A percentile compares a stretch with the other conserved stretches of the same genome.
Conservation (phyloP, 2,113 vertebrate genomes). For the Coturnix japonica region DNA sequence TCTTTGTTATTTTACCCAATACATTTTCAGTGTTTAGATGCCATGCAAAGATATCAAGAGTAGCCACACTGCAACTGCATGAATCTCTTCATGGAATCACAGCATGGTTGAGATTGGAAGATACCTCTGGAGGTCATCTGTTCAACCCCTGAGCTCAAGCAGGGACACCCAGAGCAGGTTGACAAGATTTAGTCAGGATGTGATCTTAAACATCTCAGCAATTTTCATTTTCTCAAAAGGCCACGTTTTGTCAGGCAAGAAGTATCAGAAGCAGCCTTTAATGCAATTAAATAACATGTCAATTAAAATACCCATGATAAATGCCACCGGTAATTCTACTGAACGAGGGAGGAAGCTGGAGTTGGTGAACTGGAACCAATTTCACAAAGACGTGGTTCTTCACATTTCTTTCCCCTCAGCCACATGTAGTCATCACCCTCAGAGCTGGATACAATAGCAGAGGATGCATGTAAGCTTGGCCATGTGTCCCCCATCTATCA, state of each 20-base stretch:
- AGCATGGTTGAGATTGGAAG: neutral
- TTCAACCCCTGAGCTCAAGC: neutral
- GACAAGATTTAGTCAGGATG: neutral
- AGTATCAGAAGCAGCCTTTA: neutral
- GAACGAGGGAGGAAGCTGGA: neutral
- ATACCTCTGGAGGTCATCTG: neutral
- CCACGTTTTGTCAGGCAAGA: neutral
- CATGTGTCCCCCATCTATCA: neutral
- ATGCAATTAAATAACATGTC: neutral
- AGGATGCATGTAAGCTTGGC: rapidly evolving
- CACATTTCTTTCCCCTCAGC: neutral
- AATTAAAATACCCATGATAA: neutral
- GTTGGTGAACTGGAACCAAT: neutral
- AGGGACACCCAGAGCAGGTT: neutral
- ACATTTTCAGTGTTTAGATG: neutral
- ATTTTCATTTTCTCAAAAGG: neutral
- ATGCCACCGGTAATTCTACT: neutral
- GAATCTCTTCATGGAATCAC: neutral
- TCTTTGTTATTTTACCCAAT: neutral
- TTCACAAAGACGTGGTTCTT: neutral
- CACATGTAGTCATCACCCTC: rapidly evolving
- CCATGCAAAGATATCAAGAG: rapidly evolving
- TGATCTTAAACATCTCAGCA: neutral
- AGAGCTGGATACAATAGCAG: neutral
- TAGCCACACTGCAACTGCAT: neutral